Evolutionary conservation across 2,888 invertebrate genomes (phyloP), one percentile per base, ranked within the genome.

Genomic region (Allophyes oxyacanthae): DNA sequence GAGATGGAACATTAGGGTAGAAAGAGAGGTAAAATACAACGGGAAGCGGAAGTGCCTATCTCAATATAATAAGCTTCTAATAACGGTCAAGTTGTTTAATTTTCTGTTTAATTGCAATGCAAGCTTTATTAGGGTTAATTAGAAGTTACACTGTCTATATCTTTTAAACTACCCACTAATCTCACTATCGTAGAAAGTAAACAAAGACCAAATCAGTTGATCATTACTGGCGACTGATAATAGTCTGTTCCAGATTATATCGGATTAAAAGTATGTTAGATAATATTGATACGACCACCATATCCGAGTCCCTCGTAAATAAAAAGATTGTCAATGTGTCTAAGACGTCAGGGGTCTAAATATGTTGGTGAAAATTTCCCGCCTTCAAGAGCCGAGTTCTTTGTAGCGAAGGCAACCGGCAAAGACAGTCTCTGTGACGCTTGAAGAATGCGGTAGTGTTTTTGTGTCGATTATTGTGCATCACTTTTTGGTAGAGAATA

Each of bases 211-310:
- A 81, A 81, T 82, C 79, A 72, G 62, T 78, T 77, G 81, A 79
- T 82, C 84, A 82, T 83, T 79, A 82, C 74, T 75, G 58, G 73
- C 53, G 49, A 72, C 79, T 83, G 88, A 89, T 89, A 87, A 82
- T 33, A 74, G 72, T 72, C 57, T 75, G 66, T 69, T 65, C 64
- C 64, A 80, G 83, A 86, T 89, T 89, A 89, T 63, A 73, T 66
- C 51, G 79, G 90, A 86, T 91, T 87, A 84, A 72, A 82, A 82
- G 77, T 55, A 58, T 41, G 6, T 25, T 52, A 61, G 75, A 75
- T 75, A 77, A 72, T 73, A 55, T 66, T 58, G 58, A 67, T 50
- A 61, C 58, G 56, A 59, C 82, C 79, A 78, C 64, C 51, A 15
- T 69, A 62, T 43, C 52, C 60, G 55, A 60, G 72, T 44, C 75